A percentile compares a stretch with the other conserved stretches of the same genome.
Conservation (phyloP, 2,888 invertebrate species). For the Troilus luridus region DNA sequence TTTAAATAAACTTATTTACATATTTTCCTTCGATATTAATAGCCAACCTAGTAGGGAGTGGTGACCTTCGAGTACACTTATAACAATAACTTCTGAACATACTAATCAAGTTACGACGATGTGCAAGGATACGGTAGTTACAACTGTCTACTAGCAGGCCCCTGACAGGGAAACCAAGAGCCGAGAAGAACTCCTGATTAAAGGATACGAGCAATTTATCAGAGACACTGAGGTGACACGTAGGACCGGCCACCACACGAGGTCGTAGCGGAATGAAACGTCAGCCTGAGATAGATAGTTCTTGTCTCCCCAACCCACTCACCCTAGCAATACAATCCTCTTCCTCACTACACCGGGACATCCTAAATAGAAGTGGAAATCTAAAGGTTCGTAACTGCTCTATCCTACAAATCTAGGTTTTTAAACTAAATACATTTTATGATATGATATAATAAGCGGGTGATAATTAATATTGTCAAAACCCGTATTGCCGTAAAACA, state of each 20-base stretch:
- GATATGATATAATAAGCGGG: too few species aligned
- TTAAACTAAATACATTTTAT: not conserved
- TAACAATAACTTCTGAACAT: too few species aligned
- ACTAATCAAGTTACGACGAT: not conserved
- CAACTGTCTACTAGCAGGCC: not conserved
- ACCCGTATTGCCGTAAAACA: too few species aligned
- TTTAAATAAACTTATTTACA: too few species aligned
- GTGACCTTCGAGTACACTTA: too few species aligned
- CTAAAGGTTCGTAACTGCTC: not conserved
- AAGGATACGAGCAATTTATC: slow-evolving; percentile 26
- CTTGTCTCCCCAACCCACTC: not conserved
- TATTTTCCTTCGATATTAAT: too few species aligned
- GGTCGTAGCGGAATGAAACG: not conserved
- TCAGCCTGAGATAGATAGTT: not conserved
- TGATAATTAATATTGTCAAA: too few species aligned
- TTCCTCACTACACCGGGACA: not conserved
- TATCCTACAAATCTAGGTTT: not conserved
- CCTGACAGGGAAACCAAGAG: not conserved
- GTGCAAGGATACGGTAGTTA: not conserved
- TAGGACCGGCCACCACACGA: not conserved
- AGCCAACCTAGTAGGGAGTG: too few species aligned
- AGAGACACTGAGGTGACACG: not conserved
- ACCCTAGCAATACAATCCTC: not conserved
- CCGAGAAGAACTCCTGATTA: not conserved
- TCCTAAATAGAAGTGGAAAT: slow-evolving; percentile 10